Evolutionary conservation across 2,113 vertebrate genomes (phyloP).

Genomic region (Gracilinanus agilis): DNA sequence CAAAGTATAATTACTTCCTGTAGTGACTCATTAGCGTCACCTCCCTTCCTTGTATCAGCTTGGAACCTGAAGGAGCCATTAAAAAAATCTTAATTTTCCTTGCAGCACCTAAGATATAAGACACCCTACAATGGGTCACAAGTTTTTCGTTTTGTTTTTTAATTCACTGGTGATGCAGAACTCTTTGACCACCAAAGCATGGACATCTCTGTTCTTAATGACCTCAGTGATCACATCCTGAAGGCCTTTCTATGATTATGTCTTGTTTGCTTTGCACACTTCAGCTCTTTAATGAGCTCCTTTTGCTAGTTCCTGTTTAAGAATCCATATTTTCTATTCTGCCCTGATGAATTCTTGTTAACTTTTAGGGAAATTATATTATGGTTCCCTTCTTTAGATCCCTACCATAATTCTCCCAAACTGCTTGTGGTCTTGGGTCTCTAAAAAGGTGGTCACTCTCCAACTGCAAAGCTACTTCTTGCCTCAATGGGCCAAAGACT

Average conservation of each 20-base stretch:
- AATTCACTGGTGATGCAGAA: neutral
- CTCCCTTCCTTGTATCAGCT: neutral
- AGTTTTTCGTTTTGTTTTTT: neutral
- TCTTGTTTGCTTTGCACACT: neutral
- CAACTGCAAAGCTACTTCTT: neutral
- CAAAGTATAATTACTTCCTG: neutral
- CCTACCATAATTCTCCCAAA: neutral
- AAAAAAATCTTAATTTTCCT: neutral
- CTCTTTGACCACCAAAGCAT: neutral
- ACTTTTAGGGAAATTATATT: neutral
- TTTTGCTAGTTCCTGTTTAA: neutral
- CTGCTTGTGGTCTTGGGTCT: neutral
- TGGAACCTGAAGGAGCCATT: neutral
- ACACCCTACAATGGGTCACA: neutral
- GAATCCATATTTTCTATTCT: neutral
- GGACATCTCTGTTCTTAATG: neutral
- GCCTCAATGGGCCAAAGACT: neutral
- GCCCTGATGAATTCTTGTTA: neutral
- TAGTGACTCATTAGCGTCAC: neutral
- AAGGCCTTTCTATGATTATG: neutral
- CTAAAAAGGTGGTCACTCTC: neutral
- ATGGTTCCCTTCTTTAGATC: neutral
- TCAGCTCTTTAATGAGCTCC: neutral
- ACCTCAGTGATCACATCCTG: neutral
- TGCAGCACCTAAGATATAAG: neutral